Evolutionary conservation across 2,888 invertebrate species (phyloP).

Genomic region (Dichetophora obliterata): DNA sequence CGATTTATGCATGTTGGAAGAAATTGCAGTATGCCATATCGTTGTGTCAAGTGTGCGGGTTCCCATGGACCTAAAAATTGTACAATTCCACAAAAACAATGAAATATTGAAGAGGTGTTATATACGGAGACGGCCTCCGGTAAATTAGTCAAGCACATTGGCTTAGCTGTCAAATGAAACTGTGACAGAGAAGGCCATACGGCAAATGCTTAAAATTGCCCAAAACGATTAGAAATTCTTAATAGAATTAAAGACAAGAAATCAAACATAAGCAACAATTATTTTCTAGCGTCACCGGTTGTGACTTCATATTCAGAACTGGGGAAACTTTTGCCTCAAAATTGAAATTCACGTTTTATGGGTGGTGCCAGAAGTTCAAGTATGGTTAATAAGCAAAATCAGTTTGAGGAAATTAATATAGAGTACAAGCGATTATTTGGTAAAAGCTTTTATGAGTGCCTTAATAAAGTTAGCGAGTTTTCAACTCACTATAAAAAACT

Average conservation of each 20-base stretch:
- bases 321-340: background rate
- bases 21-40: slow-evolving; percentile 21
- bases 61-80: slow-evolving; percentile 16
- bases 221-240: background rate
- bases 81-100: background rate
- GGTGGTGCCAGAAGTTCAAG: background rate
- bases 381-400: background rate
- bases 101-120: too few relatives aligned
- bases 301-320: background rate
- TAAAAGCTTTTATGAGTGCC: background rate
- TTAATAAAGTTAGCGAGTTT: background rate
- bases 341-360: background rate
- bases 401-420: background rate
- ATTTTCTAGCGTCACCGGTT: background rate
- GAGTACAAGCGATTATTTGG: slow-evolving; percentile 25
- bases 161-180: too few relatives aligned
- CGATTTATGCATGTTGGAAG: background rate
- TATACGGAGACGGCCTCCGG: too few relatives aligned
- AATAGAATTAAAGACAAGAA: background rate
- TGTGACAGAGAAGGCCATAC: background rate
- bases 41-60: slow-evolving; percentile 19
- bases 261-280: background rate
- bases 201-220: slow-evolving; percentile 18
- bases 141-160: too few relatives aligned
- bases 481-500: background rate